Conservation (phyloP, 2,888 invertebrate genomes). For the Coleophora deauratella region DNA sequence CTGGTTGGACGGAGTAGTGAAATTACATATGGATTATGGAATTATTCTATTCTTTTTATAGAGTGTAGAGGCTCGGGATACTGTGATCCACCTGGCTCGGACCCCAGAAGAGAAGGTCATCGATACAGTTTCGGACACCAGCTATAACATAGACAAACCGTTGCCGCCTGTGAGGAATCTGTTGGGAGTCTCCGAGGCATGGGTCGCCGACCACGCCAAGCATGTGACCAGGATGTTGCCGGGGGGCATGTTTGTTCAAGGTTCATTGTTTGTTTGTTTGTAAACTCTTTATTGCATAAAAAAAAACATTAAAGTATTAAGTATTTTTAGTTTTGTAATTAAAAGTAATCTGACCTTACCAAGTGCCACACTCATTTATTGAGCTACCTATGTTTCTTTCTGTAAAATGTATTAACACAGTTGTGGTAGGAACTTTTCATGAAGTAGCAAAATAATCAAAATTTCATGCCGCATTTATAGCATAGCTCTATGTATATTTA, state of each 20-base stretch:
- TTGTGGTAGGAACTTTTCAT: too few species aligned
- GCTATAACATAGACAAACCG: conserved; percentile 39
- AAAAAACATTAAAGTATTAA: too few species aligned
- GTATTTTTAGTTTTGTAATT: too few species aligned
- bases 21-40: background rate
- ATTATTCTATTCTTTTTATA: conserved; percentile 32
- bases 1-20: too few species aligned
- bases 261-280: conserved; percentile 30
- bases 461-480: too few species aligned
- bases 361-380: too few species aligned
- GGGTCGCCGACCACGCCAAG: conserved; percentile 87
- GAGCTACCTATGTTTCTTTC: too few species aligned
- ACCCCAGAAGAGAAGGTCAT: conserved; percentile 76
- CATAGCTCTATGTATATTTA: too few species aligned
- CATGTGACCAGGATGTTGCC: conserved; percentile 93
- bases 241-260: conserved; percentile 90
- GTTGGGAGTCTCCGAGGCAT: conserved; percentile 76
- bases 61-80: conserved; percentile 80
- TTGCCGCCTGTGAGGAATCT: conserved; percentile 59
- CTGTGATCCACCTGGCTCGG: conserved; percentile 85
- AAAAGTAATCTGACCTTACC: too few species aligned
- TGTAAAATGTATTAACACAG: too few species aligned
- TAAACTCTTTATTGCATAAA: too few species aligned
- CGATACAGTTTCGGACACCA: conserved; percentile 43
- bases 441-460: too few species aligned